A percentile compares a stretch with the other conserved stretches of the same genome.
Conservation (phyloP, 2,888 invertebrate genomes). For the Pardosa pseudoannulata region DNA sequence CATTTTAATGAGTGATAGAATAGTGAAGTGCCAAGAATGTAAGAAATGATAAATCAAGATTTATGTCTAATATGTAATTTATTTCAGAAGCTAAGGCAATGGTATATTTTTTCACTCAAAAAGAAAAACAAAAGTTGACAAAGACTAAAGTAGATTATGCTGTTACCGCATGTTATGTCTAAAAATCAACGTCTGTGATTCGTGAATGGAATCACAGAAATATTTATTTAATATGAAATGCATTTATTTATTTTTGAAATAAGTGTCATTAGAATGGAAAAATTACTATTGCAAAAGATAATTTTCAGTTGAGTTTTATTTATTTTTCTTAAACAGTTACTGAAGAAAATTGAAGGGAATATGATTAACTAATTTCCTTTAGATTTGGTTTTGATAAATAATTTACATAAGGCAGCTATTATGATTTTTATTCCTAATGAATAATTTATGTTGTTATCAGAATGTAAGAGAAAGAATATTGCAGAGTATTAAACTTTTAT, state of each 20-base stretch:
- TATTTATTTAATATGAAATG: no score
- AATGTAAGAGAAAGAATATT: constrained; percentile 19
- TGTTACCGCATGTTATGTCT: neutral
- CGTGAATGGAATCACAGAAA: no score
- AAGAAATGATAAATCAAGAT: neutral
- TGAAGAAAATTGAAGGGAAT: no score
- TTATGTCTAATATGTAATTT: neutral
- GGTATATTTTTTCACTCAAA: constrained; percentile 17
- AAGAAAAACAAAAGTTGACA: neutral
- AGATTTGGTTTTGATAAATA: no score
- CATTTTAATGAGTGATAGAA: neutral
- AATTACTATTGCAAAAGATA: no score
- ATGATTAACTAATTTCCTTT: no score
- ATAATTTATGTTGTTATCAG: neutral
- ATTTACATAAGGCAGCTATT: neutral
- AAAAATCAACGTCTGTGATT: neutral
- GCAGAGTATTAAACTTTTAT: constrained; percentile 13
- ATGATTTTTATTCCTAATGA: neutral
- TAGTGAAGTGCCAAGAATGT: constrained; percentile 27
- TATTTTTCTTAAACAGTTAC: no score
- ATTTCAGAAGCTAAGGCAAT: constrained; percentile 4
- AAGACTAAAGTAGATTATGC: neutral
- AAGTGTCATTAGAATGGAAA: no score
- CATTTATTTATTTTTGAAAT: no score
- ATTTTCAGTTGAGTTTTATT: no score